Evolutionary conservation across 2,888 invertebrate species (phyloP), one percentile per base, ranked within the genome.

Genomic region (Protonemura montana): DNA sequence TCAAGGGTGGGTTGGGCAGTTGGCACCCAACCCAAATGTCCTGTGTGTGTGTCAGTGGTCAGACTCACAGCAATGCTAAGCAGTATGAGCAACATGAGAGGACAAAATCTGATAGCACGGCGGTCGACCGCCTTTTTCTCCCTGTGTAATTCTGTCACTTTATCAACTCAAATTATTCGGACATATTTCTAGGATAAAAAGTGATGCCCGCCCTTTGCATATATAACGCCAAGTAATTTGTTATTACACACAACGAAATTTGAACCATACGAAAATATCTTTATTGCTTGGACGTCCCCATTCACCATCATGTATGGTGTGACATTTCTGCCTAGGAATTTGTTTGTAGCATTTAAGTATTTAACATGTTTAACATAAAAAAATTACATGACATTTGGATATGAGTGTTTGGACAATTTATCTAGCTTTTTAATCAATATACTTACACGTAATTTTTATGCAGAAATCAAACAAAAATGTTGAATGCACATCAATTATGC

Each of bases 181-280:
- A 59, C 59, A 59, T 21, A 59, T 59, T 21, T 59, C 59, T 7
- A 21, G 59, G 21, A 7, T 3, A 59, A 59, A 59, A 59, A 59
- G 16, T 59, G 59, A 59, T 59, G 21, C 59, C 59, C 59, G 59
- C 13, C 59, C 59, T 59, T 59, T 59, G 59, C 59, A 59, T 59
- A n/a, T n/a, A 59, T 59, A 59, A 59, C 21, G 21, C 59, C 13
- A 21, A 59, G 59, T 59, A 59, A 59, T 59, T 59, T 59, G 59
- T 59, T 59, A 59, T 59, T 59, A 59, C 59, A 59, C 13, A 1
- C 59, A 59, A 59, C 59, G 59, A 13, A 59, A 59, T 21, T 10
- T 59, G 59, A 59, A 59, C 59, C 59, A 59, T 59, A 59, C 59
- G 59, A 59, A 59, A 59, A 59, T 10, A 59, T 59, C 35, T 59